phyloP scores from a whole-genome alignment of 2,797 vertebrate species.

The Sebastes flavidus region DNA sequence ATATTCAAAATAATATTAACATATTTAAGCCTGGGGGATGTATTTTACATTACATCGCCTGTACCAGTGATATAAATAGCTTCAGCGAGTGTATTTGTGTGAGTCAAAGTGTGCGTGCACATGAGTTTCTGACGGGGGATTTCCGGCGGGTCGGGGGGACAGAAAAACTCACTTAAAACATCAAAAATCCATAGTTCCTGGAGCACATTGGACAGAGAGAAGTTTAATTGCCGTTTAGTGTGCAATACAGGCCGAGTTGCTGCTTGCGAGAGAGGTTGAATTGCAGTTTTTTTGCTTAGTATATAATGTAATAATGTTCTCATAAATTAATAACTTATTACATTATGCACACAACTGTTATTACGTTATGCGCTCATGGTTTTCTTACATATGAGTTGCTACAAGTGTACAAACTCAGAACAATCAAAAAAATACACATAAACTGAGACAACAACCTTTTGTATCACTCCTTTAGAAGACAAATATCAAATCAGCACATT shows the following conservation, averaged over 20 bases:
- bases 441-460: no score
- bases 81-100: not conserved
- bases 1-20: not conserved
- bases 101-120: not conserved
- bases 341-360: no score
- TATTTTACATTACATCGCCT: not conserved
- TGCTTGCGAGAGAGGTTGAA: no score
- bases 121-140: not conserved
- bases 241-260: no score
- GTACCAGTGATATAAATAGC: not conserved
- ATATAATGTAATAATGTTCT: no score
- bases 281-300: no score
- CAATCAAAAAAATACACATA: not conserved
- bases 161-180: not conserved
- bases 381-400: no score
- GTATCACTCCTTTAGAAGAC: not conserved
- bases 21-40: not conserved
- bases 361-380: no score
- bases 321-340: no score
- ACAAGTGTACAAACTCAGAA: not conserved
- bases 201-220: not conserved
- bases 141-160: not conserved
- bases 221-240: no score
- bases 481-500: not conserved
- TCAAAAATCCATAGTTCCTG: not conserved